These are phyloP conservation scores for Litoditis marina DNA, from an alignment of 2,888 invertebrate genomes.

Conservation along the genomic window DNA sequence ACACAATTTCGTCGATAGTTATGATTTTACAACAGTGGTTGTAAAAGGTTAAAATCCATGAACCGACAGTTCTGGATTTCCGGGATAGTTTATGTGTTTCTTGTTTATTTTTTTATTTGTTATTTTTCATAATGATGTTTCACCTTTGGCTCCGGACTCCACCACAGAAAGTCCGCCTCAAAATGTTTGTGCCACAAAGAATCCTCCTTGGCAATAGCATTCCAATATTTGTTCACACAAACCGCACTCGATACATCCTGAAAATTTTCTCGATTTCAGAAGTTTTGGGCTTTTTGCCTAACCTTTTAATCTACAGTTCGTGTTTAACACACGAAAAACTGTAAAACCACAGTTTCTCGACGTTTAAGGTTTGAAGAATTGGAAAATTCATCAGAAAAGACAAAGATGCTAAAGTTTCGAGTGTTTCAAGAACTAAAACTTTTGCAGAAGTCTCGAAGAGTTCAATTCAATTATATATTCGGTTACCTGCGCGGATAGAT, in stretches of 20 bases:
- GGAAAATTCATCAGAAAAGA: no score
- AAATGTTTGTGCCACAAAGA: not conserved
- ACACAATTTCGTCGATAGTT: not conserved
- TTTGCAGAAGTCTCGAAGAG: no score
- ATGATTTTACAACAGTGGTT: not conserved
- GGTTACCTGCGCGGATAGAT: not conserved
- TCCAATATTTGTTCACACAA: not conserved
- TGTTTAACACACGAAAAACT: no score
- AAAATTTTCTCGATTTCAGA: no score
- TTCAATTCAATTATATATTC: no score
- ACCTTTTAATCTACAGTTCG: no score
- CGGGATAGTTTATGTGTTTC: not conserved
- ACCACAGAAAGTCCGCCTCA: not conserved
- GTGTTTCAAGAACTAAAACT: no score
- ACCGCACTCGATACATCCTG: not conserved
- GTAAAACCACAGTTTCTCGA: not conserved
- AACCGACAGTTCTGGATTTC: not conserved
- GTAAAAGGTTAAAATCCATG: no score
- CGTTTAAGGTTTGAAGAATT: no score
- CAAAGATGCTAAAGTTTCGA: no score
- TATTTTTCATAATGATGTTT: not conserved
- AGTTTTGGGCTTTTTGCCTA: no score
- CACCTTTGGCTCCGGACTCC: not conserved
- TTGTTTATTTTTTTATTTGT: not conserved
- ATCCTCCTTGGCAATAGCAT: not conserved